Conservation (phyloP, 92 coral and sea anemone genomes). For the Zoanthus solanderi region DNA sequence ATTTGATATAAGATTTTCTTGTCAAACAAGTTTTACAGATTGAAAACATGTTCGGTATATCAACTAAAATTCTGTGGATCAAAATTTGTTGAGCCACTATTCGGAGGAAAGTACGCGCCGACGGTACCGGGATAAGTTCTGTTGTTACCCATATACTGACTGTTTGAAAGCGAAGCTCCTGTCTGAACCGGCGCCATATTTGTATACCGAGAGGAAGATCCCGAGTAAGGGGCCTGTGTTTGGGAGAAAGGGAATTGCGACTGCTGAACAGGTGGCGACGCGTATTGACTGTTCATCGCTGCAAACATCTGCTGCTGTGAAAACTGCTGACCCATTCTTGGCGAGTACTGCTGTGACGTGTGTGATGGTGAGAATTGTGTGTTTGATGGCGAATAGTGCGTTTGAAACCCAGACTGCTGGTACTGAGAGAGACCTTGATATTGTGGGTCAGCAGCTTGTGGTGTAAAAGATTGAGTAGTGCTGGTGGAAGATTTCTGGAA, state of each 20-base stretch:
- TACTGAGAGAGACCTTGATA: constrained; percentile 41
- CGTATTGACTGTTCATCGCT: constrained; percentile 43
- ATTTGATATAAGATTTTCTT: not conserved
- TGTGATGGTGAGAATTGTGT: constrained; percentile 38
- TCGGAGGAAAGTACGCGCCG: constrained; percentile 16
- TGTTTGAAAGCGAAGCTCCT: constrained; percentile 13
- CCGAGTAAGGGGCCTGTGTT: constrained; percentile 29
- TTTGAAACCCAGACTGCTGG: constrained; percentile 36
- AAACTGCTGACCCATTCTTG: constrained; percentile 37
- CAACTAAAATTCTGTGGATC: constrained; percentile 37
- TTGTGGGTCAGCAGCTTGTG: constrained; percentile 40
- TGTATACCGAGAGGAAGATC: constrained; percentile 1
- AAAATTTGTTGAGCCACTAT: constrained; percentile 23
- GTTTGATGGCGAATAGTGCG: constrained; percentile 31
- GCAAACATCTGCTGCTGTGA: constrained; percentile 44
- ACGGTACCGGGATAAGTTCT: constrained; percentile 25
- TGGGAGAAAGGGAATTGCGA: constrained; percentile 31
- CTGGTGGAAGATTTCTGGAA: constrained; percentile 35
- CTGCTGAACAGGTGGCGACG: constrained; percentile 38
- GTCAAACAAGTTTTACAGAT: not conserved
- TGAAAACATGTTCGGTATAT: not conserved
- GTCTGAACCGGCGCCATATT: constrained; percentile 30
- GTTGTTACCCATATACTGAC: constrained; percentile 6
- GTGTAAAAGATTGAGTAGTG: constrained; percentile 9
- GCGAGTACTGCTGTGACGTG: constrained; percentile 39